A percentile compares a stretch with the other conserved stretches of the same genome.
Evolutionary conservation across 2,888 invertebrate species (phyloP).

Genomic region (Octonoba sinensis): DNA sequence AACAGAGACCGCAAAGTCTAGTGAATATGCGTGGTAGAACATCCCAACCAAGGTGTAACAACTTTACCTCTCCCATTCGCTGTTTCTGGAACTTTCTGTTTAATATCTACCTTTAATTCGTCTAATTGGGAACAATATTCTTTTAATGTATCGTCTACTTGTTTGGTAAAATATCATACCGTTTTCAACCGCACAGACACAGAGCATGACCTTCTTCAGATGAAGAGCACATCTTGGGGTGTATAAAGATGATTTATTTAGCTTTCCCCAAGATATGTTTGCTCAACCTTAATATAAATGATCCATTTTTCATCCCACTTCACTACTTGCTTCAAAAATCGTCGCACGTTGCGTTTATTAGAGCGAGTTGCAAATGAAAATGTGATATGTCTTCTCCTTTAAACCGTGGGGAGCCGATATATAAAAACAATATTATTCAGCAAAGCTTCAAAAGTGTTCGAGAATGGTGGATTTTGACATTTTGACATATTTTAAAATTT

Average conservation of each 20-base stretch:
- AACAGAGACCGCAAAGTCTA: not conserved
- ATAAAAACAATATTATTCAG: slow-evolving; percentile 19
- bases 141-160: slow-evolving; percentile 29
- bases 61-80: slow-evolving; percentile 10
- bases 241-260: slow-evolving; percentile 16
- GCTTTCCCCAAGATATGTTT: slow-evolving; percentile 18
- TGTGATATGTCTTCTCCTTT: slow-evolving; percentile 13
- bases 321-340: slow-evolving; percentile 31
- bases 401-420: slow-evolving; percentile 17
- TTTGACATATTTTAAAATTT: slow-evolving; percentile 10
- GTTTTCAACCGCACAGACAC: slow-evolving; percentile 19
- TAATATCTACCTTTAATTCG: slow-evolving; percentile 16
- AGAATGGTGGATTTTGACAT: slow-evolving; percentile 28
- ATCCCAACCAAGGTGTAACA: slow-evolving; percentile 7
- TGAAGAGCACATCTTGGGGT: slow-evolving; percentile 24
- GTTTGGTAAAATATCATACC: slow-evolving; percentile 30
- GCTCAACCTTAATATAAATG: slow-evolving; percentile 31
- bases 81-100: slow-evolving; percentile 17
- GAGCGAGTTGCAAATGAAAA: slow-evolving; percentile 15
- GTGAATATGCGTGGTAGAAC: not conserved
- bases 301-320: slow-evolving; percentile 37
- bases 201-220: slow-evolving; percentile 21
- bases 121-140: slow-evolving; percentile 22
- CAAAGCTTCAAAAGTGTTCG: slow-evolving; percentile 24
- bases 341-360: slow-evolving; percentile 19